Evolutionary conservation across 2,797 vertebrate species (phyloP), one percentile per base, ranked within the genome.

Genomic region (Trachops cirrhosus): DNA sequence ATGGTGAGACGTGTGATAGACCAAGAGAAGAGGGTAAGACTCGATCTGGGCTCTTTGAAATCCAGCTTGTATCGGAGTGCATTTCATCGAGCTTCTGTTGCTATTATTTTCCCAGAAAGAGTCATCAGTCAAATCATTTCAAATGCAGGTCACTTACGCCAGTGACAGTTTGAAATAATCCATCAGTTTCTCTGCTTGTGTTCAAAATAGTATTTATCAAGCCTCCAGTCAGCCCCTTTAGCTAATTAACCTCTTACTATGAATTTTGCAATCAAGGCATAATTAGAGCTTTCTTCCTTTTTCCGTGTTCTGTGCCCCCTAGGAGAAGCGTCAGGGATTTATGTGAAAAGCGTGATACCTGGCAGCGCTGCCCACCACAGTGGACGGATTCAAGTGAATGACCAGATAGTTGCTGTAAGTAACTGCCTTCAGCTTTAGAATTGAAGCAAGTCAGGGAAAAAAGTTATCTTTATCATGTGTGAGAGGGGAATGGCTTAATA

Each of bases 321-420:
- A 97, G 92, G 98, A 99, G 99, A 99, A 89, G 98, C 99, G 26
- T 99, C 99, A 1, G 99, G 99, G 32, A 99, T 99, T 97, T 99
- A 99, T 62, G 99, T 99, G 92, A 99, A 99, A 97, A 99, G 99
- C 2, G 97, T 99, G 62, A 99, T 99, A 92, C 99, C 99, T 2
- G 99, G 99, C 94, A 99, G 99, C 24, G 99, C 99, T 9, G 99
- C 99, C 0, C 99, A 99, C 92, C 99, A 99, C 94, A 99, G 98
- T 10, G 99, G 99, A 82, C 99, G 99, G 95, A 99, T 99, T 97
- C 98, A 98, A 14, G 97, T 99, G 96, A 98, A 99, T 48, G 99
- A 99, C 98, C 98, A 99, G 93, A 99, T 99, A 88, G 98, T 99
- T 67, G 99, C 99, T 86, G 99, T 99, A 97, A 99, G 99, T 98